These are phyloP conservation scores for Sialia sialis DNA, from an alignment of 2,113 vertebrate species.

Conservation along the genomic window DNA sequence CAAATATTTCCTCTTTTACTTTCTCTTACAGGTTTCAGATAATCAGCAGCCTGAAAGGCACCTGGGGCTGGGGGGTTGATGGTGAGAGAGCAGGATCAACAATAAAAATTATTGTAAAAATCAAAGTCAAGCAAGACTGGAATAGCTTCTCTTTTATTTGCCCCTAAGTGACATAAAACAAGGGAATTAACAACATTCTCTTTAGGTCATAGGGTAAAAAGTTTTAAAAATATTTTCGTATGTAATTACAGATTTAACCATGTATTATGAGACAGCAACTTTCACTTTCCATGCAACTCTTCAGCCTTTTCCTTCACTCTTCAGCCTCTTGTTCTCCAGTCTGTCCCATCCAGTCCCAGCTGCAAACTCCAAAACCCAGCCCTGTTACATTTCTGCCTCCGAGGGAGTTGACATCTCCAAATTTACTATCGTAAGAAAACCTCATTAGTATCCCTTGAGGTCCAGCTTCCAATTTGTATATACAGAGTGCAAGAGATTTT, in stretches of 20 bases:
- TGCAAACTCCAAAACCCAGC: not conserved
- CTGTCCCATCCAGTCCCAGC: accelerated
- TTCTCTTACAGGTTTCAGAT: not conserved
- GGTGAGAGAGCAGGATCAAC: not conserved
- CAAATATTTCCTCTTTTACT: not conserved
- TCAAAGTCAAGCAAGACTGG: not conserved
- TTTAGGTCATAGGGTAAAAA: too few species aligned
- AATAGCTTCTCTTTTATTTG: conserved; percentile 71
- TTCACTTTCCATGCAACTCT: not conserved
- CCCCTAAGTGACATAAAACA: conserved; percentile 80
- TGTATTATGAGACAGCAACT: not conserved
- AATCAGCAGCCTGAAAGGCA: not conserved
- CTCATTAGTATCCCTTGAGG: not conserved
- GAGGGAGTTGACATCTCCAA: not conserved
- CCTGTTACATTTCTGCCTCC: not conserved
- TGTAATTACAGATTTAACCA: not conserved
- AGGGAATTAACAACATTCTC: conserved; percentile 74
- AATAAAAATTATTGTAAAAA: not conserved
- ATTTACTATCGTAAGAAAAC: not conserved
- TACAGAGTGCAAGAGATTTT: not conserved
- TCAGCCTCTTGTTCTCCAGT: not conserved
- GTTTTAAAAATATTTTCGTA: not conserved
- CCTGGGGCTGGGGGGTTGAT: too few species aligned
- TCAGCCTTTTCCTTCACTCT: not conserved
- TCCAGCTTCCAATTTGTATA: not conserved